Percentiles rank a stretch among this genome's conserved stretches.
phyloP scores from a whole-genome alignment of 2,113 vertebrate species.

The Columba livia region DNA sequence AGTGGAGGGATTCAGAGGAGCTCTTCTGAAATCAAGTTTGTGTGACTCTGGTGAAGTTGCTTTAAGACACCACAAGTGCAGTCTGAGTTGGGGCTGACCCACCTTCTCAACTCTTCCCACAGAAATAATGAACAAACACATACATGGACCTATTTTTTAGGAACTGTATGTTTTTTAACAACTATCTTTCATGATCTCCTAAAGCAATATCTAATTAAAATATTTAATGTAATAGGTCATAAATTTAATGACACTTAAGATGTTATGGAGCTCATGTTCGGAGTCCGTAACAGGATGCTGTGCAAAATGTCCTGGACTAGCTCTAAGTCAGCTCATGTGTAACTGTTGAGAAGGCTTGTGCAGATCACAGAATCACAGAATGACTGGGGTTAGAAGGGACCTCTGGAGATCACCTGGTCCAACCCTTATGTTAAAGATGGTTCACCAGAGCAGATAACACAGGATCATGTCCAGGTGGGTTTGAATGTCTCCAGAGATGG shows the following conservation, averaged over 20 bases:
- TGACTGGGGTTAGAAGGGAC: no score
- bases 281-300: rapidly evolving
- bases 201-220: background rate
- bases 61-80: background rate
- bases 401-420: no score
- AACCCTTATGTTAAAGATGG: no score
- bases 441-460: no score
- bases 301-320: background rate
- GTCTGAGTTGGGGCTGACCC: background rate
- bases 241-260: rapidly evolving
- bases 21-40: background rate
- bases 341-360: rapidly evolving
- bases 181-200: background rate
- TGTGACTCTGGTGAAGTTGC: background rate
- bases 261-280: rapidly evolving
- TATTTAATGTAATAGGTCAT: background rate
- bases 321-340: background rate
- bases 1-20: rapidly evolving
- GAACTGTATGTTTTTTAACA: background rate
- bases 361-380: no score
- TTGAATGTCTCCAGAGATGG: no score
- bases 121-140: background rate
- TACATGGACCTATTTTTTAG: rapidly evolving
- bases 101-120: background rate
- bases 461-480: no score